Evolutionary conservation across 2,888 invertebrate genomes (phyloP), one percentile per base, ranked within the genome.

Genomic region (Bembecia ichneumoniformis): DNA sequence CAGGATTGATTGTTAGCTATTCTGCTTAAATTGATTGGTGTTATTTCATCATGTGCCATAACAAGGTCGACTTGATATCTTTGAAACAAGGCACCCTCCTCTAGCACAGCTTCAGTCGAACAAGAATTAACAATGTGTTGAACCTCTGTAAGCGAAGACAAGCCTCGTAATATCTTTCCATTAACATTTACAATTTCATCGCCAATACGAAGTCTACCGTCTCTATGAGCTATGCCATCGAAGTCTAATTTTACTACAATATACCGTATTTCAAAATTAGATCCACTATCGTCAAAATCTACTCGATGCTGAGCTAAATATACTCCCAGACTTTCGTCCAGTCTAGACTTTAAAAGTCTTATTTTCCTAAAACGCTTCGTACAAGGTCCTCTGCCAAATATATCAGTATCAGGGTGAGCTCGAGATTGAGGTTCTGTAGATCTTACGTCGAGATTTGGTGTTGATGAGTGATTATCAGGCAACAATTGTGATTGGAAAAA

Each of bases 181-280:
- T 96, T 96, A 34, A 96, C 94, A 77, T 95, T 94, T 10, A 96
- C 92, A 56, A 97, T 93, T 88, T 96, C 95, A 78, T 97, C 97
- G 11, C 96, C 96, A 52, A 95, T 89, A 63, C 91, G 89, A 54
- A 97, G 88, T 61, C 94, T 90, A 15, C 95, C 94, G 72, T 95
- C 94, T 77, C 94, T 94, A 56, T 90, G 90, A 17, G 92, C 92
- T 72, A 91, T 89, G 47, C 92, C 91, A 55, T 89, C 90, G 46
- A 88, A 82, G 58, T 91, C 91, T 47, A 92, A 80, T 65, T 90
- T 90, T 15, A 91, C 89, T 51, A 91, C 89, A 52, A 91, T 88
- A 59, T 91, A 90, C 20, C 91, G 82, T 56, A 89, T 88, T 76
- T 91, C 91, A 59, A 82, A 89, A 62, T 89, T 89, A 55, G 83